Evolutionary conservation across 2,797 vertebrate genomes (phyloP).

Genomic region (Platyrinchus mystaceus): DNA sequence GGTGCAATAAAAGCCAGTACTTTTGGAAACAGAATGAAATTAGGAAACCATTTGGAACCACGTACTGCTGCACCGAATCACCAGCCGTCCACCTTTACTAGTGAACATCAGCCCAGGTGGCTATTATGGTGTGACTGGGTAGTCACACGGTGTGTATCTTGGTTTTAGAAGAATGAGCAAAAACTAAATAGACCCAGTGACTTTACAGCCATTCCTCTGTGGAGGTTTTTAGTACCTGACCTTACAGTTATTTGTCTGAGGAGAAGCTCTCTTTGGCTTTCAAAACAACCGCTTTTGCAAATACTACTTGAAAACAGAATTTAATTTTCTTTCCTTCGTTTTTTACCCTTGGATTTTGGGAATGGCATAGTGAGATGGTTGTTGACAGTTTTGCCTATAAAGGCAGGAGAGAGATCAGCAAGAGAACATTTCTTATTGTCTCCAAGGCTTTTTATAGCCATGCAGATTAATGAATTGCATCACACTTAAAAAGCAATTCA

Average conservation of each 20-base stretch:
- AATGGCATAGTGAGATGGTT: background rate
- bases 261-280: background rate
- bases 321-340: background rate
- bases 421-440: background rate
- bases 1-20: background rate
- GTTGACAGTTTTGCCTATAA: background rate
- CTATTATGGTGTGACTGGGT: background rate
- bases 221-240: background rate
- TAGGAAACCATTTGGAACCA: background rate
- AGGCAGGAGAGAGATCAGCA: background rate
- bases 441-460: background rate
- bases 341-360: conserved; percentile 30
- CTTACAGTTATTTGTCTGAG: background rate
- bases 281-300: background rate
- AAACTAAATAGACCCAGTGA: background rate
- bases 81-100: background rate
- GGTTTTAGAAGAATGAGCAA: background rate
- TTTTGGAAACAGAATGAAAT: background rate
- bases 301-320: background rate
- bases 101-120: background rate
- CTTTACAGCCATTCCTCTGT: background rate
- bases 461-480: conserved; percentile 21
- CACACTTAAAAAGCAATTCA: background rate
- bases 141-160: background rate
- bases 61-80: background rate